Percentiles rank a stretch among this genome's conserved stretches.
These are phyloP conservation scores for Drosophila austrosaltans DNA, from an alignment of 2,888 invertebrate genomes.

Conservation along the genomic window DNA sequence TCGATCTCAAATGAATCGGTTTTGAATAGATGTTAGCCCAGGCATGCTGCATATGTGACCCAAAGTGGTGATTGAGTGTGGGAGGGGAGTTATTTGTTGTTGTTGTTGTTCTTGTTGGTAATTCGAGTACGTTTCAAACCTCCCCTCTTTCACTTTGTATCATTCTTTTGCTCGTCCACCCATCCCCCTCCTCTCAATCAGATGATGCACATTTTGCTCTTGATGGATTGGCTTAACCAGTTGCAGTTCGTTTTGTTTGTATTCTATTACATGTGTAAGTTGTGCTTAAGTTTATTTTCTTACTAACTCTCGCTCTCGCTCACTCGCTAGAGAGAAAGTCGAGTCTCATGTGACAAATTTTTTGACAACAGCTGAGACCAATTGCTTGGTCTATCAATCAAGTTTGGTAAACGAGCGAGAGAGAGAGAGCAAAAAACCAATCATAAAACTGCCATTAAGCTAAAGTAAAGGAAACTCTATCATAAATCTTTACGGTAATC, in stretches of 20 bases:
- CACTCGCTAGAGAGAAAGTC: conserved; percentile 1
- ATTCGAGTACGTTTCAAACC: conserved; percentile 68
- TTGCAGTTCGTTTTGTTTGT: conserved; percentile 55
- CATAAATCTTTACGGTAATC: conserved; percentile 74
- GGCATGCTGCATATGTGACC: conserved; percentile 56
- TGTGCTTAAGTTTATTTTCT: conserved; percentile 62
- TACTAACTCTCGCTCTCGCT: neutral
- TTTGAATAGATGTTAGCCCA: neutral
- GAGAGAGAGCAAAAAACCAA: conserved; percentile 52
- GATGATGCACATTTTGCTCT: conserved; percentile 34
- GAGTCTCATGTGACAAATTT: conserved; percentile 74
- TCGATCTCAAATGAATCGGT: neutral
- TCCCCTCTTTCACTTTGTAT: neutral
- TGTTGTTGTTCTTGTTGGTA: conserved; percentile 60
- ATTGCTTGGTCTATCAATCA: conserved; percentile 71
- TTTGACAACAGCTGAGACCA: conserved; percentile 75
- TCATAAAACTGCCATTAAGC: conserved; percentile 78
- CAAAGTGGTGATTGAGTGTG: conserved; percentile 14
- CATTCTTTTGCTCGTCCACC: neutral
- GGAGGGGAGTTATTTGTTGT: conserved; percentile 25
- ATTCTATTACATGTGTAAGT: conserved; percentile 78
- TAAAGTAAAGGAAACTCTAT: conserved; percentile 50
- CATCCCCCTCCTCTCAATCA: neutral
- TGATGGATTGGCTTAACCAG: conserved; percentile 71
- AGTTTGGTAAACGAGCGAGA: conserved; percentile 22